These are phyloP conservation scores for Flabesymbios commensalis DNA, from an alignment of 2,888 invertebrate species.

Conservation along the genomic window DNA sequence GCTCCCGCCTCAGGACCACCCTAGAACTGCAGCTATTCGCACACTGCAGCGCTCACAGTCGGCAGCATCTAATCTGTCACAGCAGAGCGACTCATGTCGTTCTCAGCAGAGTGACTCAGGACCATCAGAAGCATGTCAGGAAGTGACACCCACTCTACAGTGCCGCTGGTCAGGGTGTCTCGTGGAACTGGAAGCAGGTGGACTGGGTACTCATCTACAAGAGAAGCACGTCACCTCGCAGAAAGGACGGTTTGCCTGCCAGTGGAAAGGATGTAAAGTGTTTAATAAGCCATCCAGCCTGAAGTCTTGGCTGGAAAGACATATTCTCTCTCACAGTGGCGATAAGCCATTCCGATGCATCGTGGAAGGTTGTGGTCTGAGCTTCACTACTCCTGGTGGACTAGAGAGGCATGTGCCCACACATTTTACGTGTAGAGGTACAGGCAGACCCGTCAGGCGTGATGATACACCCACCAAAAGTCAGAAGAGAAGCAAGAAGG, in stretches of 20 bases:
- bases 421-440: slow-evolving; percentile 73
- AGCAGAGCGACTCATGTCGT: no score
- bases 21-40: no score
- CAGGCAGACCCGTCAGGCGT: slow-evolving; percentile 24
- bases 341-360: slow-evolving; percentile 95
- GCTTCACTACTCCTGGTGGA: slow-evolving; percentile 66
- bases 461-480: neutral
- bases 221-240: neutral
- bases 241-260: slow-evolving; percentile 66
- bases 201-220: neutral
- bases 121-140: no score
- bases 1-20: no score
- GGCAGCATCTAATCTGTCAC: no score
- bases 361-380: slow-evolving; percentile 83
- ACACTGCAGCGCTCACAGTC: no score
- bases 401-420: slow-evolving; percentile 91
- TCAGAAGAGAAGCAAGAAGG: neutral
- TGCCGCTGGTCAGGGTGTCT: neutral
- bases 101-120: no score
- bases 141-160: no score
- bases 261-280: slow-evolving; percentile 94
- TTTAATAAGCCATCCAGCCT: slow-evolving; percentile 90
- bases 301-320: slow-evolving; percentile 89
- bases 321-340: slow-evolving; percentile 87
- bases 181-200: neutral